Evolutionary conservation across 1,140 invertebrate species (phyloP).

Genomic region (Gonatopus flavifemur): DNA sequence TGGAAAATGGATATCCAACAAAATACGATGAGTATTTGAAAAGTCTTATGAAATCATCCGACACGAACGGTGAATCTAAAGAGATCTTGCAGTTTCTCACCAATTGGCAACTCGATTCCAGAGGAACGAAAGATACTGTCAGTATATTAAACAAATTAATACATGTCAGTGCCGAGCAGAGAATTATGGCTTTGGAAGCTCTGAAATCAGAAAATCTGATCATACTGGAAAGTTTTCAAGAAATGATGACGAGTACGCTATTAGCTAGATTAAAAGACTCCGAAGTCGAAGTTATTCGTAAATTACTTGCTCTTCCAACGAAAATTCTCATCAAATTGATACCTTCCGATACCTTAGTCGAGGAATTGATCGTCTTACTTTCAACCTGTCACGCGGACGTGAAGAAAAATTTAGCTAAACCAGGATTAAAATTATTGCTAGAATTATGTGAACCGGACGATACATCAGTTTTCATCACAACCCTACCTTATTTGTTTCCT

Average conservation of each 20-base stretch:
- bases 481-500: conserved; percentile 65
- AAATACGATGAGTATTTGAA: conserved; percentile 64
- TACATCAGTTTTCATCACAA: conserved; percentile 50
- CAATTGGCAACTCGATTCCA: conserved; percentile 38
- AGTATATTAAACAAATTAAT: conserved; percentile 69
- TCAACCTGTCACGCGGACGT: conserved; percentile 38
- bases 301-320: conserved; percentile 38
- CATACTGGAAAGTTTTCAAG: conserved; percentile 37
- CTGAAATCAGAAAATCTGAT: conserved; percentile 28
- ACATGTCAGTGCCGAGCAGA: conserved; percentile 63
- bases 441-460: conserved; percentile 43
- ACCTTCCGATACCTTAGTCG: conserved; percentile 33
- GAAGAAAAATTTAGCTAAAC: conserved; percentile 33
- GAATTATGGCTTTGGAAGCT: conserved; percentile 62
- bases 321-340: conserved; percentile 38
- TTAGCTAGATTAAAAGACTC: conserved; percentile 44
- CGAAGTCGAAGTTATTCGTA: conserved; percentile 38
- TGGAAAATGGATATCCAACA: conserved; percentile 68
- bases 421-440: conserved; percentile 47
- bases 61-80: conserved; percentile 24
- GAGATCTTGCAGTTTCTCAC: conserved; percentile 41
- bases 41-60: conserved; percentile 33
- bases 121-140: conserved; percentile 50
- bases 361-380: conserved; percentile 43
- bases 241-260: conserved; percentile 38